Percentiles rank a stretch among this genome's conserved stretches.
These are phyloP conservation scores for Lepidurus couesii DNA, from an alignment of 1,140 invertebrate species.

Conservation along the genomic window DNA sequence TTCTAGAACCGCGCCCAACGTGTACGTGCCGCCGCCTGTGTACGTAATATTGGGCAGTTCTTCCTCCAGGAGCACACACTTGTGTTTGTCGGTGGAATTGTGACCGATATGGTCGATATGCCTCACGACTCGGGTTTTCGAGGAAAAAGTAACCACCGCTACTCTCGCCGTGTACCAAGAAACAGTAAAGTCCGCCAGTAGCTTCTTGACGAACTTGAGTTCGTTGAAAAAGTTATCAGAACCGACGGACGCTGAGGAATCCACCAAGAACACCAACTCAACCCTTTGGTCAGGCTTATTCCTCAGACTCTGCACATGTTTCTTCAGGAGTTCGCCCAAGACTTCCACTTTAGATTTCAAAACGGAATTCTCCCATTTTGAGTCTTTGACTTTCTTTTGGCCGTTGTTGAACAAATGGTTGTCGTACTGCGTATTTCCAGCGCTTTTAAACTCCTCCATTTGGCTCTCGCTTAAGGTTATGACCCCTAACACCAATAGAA, in stretches of 20 bases:
- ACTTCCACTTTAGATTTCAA: slow-evolving; percentile 53
- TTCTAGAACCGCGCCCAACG: slow-evolving; percentile 58
- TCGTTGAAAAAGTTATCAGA: slow-evolving; percentile 60
- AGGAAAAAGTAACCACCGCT: slow-evolving; percentile 61
- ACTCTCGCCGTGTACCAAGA: slow-evolving; percentile 58
- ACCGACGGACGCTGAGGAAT: slow-evolving; percentile 62
- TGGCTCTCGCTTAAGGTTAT: not conserved
- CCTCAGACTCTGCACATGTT: slow-evolving; percentile 47
- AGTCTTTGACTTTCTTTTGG: slow-evolving; percentile 40
- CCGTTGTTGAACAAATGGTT: slow-evolving; percentile 41
- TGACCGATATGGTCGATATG: slow-evolving; percentile 57
- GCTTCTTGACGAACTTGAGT: slow-evolving; percentile 62
- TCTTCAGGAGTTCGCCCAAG: slow-evolving; percentile 51
- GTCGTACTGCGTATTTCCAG: slow-evolving; percentile 29
- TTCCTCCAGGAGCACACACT: slow-evolving; percentile 58
- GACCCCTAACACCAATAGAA: not conserved
- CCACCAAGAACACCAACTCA: slow-evolving; percentile 64
- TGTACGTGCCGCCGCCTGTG: slow-evolving; percentile 62
- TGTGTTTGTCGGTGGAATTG: slow-evolving; percentile 50
- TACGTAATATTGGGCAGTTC: slow-evolving; percentile 57
- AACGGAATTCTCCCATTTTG: slow-evolving; percentile 41
- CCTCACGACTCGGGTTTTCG: slow-evolving; percentile 50
- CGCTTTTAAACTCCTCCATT: not conserved
- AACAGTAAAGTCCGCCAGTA: slow-evolving; percentile 64
- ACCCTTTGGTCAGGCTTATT: slow-evolving; percentile 46